Base-by-base conservation (phyloP, 2,797 vertebrate species). In the Morelia viridis region DNA sequence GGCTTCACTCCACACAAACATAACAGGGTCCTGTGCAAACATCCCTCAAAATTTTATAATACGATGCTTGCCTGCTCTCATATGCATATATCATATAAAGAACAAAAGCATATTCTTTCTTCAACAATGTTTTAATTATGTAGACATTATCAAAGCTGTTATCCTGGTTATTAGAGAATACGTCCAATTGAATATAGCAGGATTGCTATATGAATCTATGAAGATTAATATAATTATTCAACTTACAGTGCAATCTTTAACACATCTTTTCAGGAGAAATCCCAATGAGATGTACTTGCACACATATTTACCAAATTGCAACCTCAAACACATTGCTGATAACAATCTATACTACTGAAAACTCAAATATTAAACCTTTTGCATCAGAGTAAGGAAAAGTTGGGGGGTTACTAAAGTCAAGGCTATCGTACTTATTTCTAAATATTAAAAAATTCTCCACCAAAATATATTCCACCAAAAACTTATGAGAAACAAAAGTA, bases 401-500 rank as follows among this genome's bases (percentile, higher is more conserved):
- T 50, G 50, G 5, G 50, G 50, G 50, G 50, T 62, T 41, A 17
- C 5, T 41, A 61, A 60, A 41, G 22, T 90, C 76, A 50, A 60
- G 58, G 46, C n/a, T 24, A 71, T 35, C 58, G 26, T 0, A 35
- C 50, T 7, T 92, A 11, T 71, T 89, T 31, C 26, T 90, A 94
- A 84, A 86, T 4, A 91, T 83, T 15, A 24, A 64, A 94, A 62
- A 12, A 3, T 10, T 93, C 89, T 84, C 7, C 7, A 56, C 6
- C 13, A 86, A 35, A 3, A 35, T 68, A 50, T 68, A 89, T 53
- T 57, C 50, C 50, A 53, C 50, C 50, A 53, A 53, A 53, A 53
- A 53, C 50, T 53, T 9, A 8, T 7, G 50, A 91, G 89, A 89
- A 94, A 91, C 41, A 84, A 95, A 53, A 53, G 7, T 53, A 53